Evolutionary conservation across 1,140 invertebrate species (phyloP).

Genomic region (Achatina immaculata): DNA sequence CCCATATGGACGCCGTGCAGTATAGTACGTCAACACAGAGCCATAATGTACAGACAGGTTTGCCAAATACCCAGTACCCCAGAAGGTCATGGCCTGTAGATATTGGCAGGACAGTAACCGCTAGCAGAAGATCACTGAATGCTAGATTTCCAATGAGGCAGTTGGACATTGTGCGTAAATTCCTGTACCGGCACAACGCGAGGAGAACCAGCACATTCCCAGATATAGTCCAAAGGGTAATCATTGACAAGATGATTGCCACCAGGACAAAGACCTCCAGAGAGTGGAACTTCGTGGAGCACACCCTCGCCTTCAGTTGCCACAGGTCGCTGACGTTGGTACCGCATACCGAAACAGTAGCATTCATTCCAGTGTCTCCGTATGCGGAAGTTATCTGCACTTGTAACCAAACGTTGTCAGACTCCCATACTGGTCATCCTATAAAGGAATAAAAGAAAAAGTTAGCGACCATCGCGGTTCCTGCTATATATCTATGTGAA

Average conservation of each 20-base stretch:
- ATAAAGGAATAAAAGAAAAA: no score
- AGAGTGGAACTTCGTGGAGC: conserved; percentile 57
- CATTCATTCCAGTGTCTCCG: not conserved
- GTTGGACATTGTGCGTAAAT: conserved; percentile 70
- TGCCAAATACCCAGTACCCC: conserved; percentile 71
- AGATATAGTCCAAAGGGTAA: conserved; percentile 68
- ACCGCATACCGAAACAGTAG: conserved; percentile 31
- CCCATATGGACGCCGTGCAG: conserved; percentile 72
- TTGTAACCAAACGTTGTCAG: no score
- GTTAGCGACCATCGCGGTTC: no score
- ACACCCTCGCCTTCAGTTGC: conserved; percentile 52
- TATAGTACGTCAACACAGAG: conserved; percentile 70
- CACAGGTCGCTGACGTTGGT: conserved; percentile 52
- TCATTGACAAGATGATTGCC: conserved; percentile 56
- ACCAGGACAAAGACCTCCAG: conserved; percentile 58
- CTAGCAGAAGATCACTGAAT: conserved; percentile 69
- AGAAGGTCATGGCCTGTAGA: conserved; percentile 67
- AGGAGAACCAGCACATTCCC: conserved; percentile 68
- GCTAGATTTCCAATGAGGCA: conserved; percentile 72
- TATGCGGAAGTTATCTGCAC: no score
- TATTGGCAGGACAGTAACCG: conserved; percentile 69
- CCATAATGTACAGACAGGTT: conserved; percentile 64
- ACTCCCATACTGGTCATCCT: no score
- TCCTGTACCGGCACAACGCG: conserved; percentile 64
- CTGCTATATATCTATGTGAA: no score